Conservation (phyloP, 1,140 invertebrate species). For the Lethocerus indicus region DNA sequence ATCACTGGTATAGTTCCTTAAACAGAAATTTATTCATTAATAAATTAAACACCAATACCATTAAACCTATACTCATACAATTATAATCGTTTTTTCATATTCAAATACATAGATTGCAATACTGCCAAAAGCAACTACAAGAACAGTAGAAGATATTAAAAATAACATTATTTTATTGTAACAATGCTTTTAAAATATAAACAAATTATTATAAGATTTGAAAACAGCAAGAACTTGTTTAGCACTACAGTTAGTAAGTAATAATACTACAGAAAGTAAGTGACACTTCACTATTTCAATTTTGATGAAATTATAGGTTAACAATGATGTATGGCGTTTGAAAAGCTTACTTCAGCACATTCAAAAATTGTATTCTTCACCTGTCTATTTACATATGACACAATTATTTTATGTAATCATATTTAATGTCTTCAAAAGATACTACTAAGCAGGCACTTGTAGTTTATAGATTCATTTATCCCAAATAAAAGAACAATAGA, state of each 20-base stretch:
- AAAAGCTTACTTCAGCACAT: neutral
- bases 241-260: no score
- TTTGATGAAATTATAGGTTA: no score
- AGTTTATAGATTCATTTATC: neutral
- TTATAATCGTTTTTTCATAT: neutral
- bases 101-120: neutral
- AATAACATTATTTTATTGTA: neutral
- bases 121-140: neutral
- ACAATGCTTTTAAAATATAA: no score
- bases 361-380: neutral
- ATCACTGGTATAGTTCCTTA: conserved; percentile 1
- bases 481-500: conserved; percentile 4
- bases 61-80: neutral
- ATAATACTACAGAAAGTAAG: no score
- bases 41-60: neutral
- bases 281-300: no score
- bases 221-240: no score
- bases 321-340: neutral
- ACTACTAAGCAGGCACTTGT: neutral
- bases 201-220: no score
- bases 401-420: neutral
- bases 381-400: neutral
- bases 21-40: neutral
- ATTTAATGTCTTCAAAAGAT: neutral
- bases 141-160: neutral